Conservation (phyloP, 2,113 vertebrate genomes). For the Nyctereutes procyonoides region DNA sequence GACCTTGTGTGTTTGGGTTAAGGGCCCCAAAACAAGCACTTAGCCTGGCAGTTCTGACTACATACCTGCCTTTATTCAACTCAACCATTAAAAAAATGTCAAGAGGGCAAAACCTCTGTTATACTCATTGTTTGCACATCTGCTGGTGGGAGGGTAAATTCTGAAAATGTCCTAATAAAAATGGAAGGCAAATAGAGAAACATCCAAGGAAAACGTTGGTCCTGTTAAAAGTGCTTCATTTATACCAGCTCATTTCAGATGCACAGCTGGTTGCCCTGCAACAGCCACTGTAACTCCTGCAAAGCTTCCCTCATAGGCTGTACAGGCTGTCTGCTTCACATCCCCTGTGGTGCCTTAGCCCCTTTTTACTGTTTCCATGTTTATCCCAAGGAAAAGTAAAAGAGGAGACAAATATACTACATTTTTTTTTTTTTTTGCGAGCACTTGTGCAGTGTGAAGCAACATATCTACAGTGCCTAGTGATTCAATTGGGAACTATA, state of each 20-base stretch:
- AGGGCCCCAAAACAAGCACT: slow-evolving; percentile 44
- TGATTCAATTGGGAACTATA: slow-evolving; percentile 66
- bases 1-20: slow-evolving; percentile 3
- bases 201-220: slow-evolving; percentile 56
- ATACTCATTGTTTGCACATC: not conserved
- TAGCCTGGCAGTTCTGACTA: slow-evolving; percentile 39
- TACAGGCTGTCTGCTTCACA: slow-evolving; percentile 70
- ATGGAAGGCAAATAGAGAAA: slow-evolving; percentile 47
- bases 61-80: slow-evolving; percentile 28
- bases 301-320: slow-evolving; percentile 78
- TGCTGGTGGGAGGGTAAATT: not conserved
- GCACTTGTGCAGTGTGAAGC: slow-evolving; percentile 58
- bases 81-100: not conserved
- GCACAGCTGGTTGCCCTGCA: slow-evolving; percentile 81
- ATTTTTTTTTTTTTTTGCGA: slow-evolving; percentile 33
- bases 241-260: slow-evolving; percentile 79
- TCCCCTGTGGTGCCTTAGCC: slow-evolving; percentile 76
- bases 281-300: slow-evolving; percentile 82
- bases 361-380: slow-evolving; percentile 83
- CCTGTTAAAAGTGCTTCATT: slow-evolving; percentile 69
- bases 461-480: slow-evolving; percentile 1
- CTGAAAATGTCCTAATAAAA: slow-evolving; percentile 68
- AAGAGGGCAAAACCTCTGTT: not conserved
- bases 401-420: slow-evolving; percentile 39
- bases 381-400: slow-evolving; percentile 84